Base-by-base conservation (phyloP, 2,113 vertebrate genomes). In the Orcinus orca region DNA sequence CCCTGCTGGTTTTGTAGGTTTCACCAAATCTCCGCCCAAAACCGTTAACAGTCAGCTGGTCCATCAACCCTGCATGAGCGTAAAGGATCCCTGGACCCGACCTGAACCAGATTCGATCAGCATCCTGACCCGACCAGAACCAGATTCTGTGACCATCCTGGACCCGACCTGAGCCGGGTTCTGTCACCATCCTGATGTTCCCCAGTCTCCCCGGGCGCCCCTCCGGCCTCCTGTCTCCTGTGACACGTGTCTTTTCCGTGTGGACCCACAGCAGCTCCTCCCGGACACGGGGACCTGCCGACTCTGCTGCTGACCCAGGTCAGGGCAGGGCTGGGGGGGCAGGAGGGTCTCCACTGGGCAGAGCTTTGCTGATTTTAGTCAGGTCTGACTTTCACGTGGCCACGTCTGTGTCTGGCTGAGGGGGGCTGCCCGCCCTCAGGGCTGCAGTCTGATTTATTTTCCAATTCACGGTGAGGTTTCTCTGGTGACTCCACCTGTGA, bases 371-470 rank as follows among this genome's bases (percentile, higher is more conserved):
- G 47, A 41, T 5, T 13, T 55, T 9, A 1, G 5, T 36, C 8
- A 0, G 11, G 12, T 2, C 8, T 8, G 44, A 11, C 47, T 31
- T 25, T 41, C 36, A 20, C 4, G 25, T 1, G 13, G 26, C 31
- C 36, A 18, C 20, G 0, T 8, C 36, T 12, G 26, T 3, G 10
- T 13, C 36, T 26, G 6, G 8, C 3, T 0, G 26, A 20, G 9
- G 41, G 20, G 9, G 41, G 33, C 63, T 1, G 0, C 53, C 26
- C 36, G 2, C 20, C 13, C 41, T 41, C 41, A 41, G 41, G 41
- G 41, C 41, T 41, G 2, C 8, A 1, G 26, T 17, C 4, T 3
- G 88, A 3, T 9, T 11, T 68, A 8, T 12, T 31, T 65, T 53
- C 93, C 18, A 3, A 38, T 2, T 58, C 41, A 25, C 2, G 1